Evolutionary conservation across 1,140 invertebrate species (phyloP).

Genomic region (Drosophila orosa): DNA sequence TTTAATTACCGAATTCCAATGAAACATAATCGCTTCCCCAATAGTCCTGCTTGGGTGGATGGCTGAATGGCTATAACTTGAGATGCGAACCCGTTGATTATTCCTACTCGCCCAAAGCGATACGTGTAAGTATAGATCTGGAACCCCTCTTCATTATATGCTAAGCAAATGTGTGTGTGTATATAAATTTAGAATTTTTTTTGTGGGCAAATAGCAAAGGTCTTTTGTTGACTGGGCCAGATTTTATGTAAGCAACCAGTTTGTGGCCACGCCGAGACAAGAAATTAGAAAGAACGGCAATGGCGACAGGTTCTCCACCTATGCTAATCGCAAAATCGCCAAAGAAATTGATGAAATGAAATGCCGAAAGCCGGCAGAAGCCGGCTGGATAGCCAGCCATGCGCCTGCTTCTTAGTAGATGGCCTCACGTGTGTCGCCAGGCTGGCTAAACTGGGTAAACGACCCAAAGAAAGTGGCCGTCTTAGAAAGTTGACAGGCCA

Average conservation of each 20-base stretch:
- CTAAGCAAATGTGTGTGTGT: slow-evolving; percentile 15
- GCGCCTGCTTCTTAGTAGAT: background rate
- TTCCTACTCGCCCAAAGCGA: slow-evolving; percentile 89
- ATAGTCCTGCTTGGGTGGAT: slow-evolving; percentile 88
- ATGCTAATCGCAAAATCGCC: slow-evolving; percentile 64
- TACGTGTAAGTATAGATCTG: slow-evolving; percentile 89
- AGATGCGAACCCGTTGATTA: slow-evolving; percentile 96
- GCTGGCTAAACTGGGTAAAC: slow-evolving; percentile 44
- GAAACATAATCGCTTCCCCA: slow-evolving; percentile 37
- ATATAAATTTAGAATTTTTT: slow-evolving; percentile 26
- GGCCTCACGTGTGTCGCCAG: slow-evolving; percentile 64
- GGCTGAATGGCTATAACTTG: slow-evolving; percentile 91
- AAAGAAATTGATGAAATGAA: slow-evolving; percentile 49
- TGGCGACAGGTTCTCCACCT: slow-evolving; percentile 64
- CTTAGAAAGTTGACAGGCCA: slow-evolving; percentile 53
- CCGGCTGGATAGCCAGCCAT: slow-evolving; percentile 22
- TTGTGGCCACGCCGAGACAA: slow-evolving; percentile 34
- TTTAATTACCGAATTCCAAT: background rate
- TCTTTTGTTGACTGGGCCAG: slow-evolving; percentile 64
- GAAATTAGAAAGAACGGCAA: slow-evolving; percentile 41
- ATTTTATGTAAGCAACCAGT: slow-evolving; percentile 72
- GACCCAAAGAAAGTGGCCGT: slow-evolving; percentile 62
- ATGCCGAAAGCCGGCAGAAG: slow-evolving; percentile 34
- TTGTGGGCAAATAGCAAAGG: slow-evolving; percentile 39
- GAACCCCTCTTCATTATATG: slow-evolving; percentile 4